Percentiles rank a stretch among this genome's conserved stretches.
phyloP scores from a whole-genome alignment of 2,797 vertebrate species.

The Siniperca scherzeri region DNA sequence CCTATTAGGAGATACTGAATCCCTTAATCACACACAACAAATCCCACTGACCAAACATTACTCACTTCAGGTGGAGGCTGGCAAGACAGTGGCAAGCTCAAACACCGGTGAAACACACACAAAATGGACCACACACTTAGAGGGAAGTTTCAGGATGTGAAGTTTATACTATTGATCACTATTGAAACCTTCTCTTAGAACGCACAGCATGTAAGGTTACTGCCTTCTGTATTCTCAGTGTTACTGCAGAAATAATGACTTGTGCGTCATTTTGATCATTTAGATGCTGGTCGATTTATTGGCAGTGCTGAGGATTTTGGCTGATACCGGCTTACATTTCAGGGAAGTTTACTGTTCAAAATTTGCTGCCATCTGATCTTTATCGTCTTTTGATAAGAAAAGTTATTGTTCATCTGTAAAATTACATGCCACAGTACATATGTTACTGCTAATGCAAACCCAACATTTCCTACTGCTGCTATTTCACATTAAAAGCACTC shows the following conservation, averaged over 20 bases:
- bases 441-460: background rate
- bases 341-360: background rate
- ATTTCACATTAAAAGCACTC: background rate
- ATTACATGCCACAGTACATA: background rate
- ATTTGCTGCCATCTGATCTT: background rate
- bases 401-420: background rate
- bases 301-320: background rate
- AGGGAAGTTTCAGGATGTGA: conserved; percentile 67
- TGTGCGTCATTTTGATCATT: background rate
- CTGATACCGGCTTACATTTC: background rate
- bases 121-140: conserved; percentile 49
- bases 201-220: background rate
- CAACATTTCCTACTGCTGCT: background rate
- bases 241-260: background rate
- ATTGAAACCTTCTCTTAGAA: background rate
- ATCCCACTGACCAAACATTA: conserved; percentile 80
- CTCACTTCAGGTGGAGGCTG: conserved; percentile 52
- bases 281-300: too few species aligned
- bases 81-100: conserved; percentile 46
- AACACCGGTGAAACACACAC: conserved; percentile 31
- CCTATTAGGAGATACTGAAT: conserved; percentile 43
- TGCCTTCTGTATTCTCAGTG: background rate
- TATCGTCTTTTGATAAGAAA: background rate
- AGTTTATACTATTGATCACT: background rate
- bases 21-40: conserved; percentile 51